Percentiles rank a stretch among this genome's conserved stretches.
phyloP scores from a whole-genome alignment of 2,113 vertebrate species.

The Nematolebias whitei region DNA sequence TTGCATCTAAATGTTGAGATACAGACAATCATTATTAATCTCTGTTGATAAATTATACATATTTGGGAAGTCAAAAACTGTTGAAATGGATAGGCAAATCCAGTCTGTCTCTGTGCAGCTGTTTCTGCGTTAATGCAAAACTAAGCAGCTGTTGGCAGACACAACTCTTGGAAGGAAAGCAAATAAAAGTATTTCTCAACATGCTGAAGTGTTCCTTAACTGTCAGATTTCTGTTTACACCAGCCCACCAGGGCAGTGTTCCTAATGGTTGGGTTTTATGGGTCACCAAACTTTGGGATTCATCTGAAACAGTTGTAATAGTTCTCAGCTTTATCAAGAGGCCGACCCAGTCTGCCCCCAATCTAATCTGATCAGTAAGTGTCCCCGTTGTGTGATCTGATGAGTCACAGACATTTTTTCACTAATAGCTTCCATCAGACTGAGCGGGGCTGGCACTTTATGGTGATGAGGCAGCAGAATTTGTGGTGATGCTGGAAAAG shows the following conservation, averaged over 20 bases:
- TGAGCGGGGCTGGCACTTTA: constrained; percentile 28
- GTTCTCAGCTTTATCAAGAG: constrained; percentile 18
- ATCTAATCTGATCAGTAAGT: constrained; percentile 29
- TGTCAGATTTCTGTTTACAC: constrained; percentile 10
- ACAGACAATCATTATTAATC: neutral
- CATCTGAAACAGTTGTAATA: constrained; percentile 37
- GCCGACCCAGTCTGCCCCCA: constrained; percentile 10
- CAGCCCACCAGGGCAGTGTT: constrained; percentile 7
- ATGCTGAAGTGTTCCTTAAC: neutral
- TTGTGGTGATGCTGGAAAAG: constrained; percentile 63
- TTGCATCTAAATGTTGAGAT: neutral
- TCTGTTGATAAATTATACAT: neutral
- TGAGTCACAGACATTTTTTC: constrained; percentile 52
- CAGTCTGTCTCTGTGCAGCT: neutral
- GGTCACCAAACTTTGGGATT: constrained; percentile 33
- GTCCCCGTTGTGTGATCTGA: constrained; percentile 39
- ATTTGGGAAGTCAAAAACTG: neutral
- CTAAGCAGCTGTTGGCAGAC: neutral
- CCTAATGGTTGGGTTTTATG: constrained; percentile 44
- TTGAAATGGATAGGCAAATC: neutral
- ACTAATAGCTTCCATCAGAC: constrained; percentile 69
- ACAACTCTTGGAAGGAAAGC: neutral
- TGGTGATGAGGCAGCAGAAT: constrained; percentile 63
- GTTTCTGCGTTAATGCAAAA: constrained; percentile 10
- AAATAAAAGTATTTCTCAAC: constrained; percentile 9